Percentiles rank a stretch among this genome's conserved stretches.
Conservation (phyloP, 2,888 invertebrate species). For the Thecophora atra region DNA sequence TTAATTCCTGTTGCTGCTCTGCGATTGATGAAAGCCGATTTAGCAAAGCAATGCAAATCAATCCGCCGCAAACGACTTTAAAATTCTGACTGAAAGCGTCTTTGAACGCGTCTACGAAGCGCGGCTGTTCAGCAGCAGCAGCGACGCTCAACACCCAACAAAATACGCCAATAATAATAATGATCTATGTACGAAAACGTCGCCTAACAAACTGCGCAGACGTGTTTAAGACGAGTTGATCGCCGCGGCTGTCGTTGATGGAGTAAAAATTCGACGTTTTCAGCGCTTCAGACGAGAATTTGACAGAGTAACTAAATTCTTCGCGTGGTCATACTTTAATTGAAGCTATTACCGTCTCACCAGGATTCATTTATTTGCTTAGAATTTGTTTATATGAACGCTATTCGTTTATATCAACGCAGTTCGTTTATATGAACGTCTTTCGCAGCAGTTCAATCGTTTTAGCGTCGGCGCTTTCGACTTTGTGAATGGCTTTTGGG, state of each 20-base stretch:
- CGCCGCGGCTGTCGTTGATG: not conserved
- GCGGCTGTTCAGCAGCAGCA: slow-evolving; percentile 24
- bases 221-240: not conserved
- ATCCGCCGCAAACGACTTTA: slow-evolving; percentile 43
- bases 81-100: slow-evolving; percentile 42
- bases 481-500: no score
- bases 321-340: not conserved
- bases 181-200: not conserved
- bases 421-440: not conserved
- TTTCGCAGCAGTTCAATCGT: no score
- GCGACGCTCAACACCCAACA: slow-evolving; percentile 30
- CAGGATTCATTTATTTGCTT: no score
- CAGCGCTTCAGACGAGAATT: not conserved
- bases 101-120: slow-evolving; percentile 34
- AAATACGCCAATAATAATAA: slow-evolving; percentile 20
- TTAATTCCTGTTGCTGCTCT: no score
- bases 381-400: not conserved
- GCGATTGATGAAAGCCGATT: no score
- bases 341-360: not conserved
- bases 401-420: not conserved
- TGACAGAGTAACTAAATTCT: slow-evolving; percentile 12
- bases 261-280: not conserved
- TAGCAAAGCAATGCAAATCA: slow-evolving; percentile 27
- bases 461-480: no score
- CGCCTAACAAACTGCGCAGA: not conserved